These are phyloP conservation scores for Marmota flaviventris DNA, from an alignment of 2,113 vertebrate genomes.

Conservation along the genomic window DNA sequence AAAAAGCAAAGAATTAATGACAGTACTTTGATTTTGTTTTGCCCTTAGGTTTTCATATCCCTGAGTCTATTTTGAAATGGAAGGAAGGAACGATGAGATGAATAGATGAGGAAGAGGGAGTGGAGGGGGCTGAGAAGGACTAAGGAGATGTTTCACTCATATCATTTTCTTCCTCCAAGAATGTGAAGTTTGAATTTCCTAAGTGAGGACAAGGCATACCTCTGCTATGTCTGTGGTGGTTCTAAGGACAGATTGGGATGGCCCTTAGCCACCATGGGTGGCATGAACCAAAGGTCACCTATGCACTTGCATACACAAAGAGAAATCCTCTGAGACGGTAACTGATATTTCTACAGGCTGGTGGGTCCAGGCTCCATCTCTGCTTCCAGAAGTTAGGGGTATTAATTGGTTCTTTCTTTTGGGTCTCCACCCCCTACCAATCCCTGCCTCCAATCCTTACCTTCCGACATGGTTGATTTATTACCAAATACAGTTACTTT, in stretches of 20 bases:
- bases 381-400: neutral
- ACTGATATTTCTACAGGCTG: neutral
- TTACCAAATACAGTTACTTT: neutral
- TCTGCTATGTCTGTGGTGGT: neutral
- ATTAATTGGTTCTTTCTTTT: neutral
- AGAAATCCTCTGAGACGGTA: neutral
- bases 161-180: neutral
- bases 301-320: neutral
- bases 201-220: accelerated
- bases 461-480: neutral
- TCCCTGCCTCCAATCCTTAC: neutral
- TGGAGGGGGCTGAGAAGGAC: accelerated
- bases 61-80: neutral
- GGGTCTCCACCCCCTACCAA: neutral
- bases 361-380: neutral
- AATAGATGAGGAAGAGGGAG: neutral
- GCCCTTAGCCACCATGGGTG: neutral
- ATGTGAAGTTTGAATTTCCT: neutral
- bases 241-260: neutral
- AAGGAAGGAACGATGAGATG: neutral
- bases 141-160: neutral
- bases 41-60: neutral
- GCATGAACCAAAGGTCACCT: neutral
- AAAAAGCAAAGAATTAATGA: neutral
- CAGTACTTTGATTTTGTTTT: neutral